These are phyloP conservation scores for Vesta saturnalis DNA, from an alignment of 2,888 invertebrate species.

Conservation along the genomic window DNA sequence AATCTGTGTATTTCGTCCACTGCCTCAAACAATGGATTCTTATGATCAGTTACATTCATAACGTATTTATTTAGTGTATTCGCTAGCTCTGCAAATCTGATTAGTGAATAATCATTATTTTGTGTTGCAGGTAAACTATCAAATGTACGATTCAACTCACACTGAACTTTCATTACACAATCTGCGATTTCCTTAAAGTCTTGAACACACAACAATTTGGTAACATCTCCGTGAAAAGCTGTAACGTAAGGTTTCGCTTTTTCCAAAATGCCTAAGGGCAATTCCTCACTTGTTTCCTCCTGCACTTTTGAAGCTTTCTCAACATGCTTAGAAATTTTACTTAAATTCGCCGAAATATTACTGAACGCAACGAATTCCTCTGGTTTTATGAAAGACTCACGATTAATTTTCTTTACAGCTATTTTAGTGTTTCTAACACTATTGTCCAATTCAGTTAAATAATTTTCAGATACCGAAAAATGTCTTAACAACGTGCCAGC, in stretches of 20 bases:
- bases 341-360: slow-evolving; percentile 17
- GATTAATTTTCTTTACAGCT: not conserved
- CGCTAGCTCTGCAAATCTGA: not conserved
- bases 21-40: no score
- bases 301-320: slow-evolving; percentile 32
- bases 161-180: not conserved
- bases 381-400: slow-evolving; percentile 11
- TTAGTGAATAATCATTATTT: not conserved
- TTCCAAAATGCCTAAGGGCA: slow-evolving; percentile 26
- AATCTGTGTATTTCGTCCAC: not conserved
- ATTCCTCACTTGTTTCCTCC: slow-evolving; percentile 31
- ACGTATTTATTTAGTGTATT: not conserved
- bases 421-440: not conserved
- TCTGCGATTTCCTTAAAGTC: slow-evolving; percentile 15
- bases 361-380: slow-evolving; percentile 21
- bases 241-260: slow-evolving; percentile 27
- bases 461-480: not conserved
- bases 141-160: not conserved
- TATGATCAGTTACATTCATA: not conserved
- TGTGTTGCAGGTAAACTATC: not conserved
- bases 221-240: slow-evolving; percentile 11
- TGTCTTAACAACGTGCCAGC: not conserved
- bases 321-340: slow-evolving; percentile 22
- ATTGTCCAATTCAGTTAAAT: not conserved
- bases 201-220: not conserved